These are phyloP conservation scores for Lepilemur ruficaudatus DNA, from an alignment of 2,797 vertebrate genomes.

Conservation along the genomic window DNA sequence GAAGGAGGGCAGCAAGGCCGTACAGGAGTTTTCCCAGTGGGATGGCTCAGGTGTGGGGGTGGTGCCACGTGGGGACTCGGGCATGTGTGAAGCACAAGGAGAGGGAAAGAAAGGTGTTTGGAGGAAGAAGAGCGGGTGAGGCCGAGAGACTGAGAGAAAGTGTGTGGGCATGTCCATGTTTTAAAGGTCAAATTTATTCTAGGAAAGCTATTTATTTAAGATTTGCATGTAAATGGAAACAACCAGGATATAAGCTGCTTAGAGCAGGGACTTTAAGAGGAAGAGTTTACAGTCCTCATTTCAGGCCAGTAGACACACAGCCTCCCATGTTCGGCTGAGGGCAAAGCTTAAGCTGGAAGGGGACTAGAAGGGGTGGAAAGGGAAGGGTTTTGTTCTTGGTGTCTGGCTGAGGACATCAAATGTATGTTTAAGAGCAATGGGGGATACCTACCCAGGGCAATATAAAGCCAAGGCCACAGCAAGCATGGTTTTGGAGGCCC, in stretches of 20 bases:
- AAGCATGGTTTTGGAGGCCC: background rate
- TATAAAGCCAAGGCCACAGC: background rate
- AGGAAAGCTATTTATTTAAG: conserved; percentile 38
- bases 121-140: background rate
- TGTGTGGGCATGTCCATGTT: background rate
- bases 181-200: conserved; percentile 56
- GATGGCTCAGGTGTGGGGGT: background rate
- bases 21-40: background rate
- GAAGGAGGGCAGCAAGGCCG: rapidly evolving
- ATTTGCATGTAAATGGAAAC: conserved; percentile 40
- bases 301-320: background rate
- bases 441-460: background rate
- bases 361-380: rapidly evolving
- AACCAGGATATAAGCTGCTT: background rate
- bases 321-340: background rate
- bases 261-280: background rate
- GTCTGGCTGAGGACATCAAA: background rate
- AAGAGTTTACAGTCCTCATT: background rate
- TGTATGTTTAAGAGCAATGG: background rate
- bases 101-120: background rate
- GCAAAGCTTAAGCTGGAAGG: background rate
- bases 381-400: background rate
- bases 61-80: background rate
- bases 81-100: background rate
- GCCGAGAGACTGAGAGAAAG: background rate